Conservation (phyloP, 1,140 invertebrate genomes). For the Delia radicum region DNA sequence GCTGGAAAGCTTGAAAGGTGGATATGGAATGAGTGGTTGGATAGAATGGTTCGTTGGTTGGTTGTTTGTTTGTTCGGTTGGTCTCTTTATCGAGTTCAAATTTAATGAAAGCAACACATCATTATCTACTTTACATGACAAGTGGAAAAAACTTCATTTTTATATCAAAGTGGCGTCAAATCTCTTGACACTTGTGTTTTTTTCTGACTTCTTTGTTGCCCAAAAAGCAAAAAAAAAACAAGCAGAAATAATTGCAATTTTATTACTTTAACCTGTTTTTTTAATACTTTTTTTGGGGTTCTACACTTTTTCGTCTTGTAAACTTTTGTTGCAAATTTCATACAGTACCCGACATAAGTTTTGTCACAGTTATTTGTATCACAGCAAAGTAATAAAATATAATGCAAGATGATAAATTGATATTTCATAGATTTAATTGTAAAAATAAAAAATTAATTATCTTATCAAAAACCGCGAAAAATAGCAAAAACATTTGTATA, state of each 20-base stretch:
- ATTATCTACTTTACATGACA: not conserved
- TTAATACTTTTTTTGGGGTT: not conserved
- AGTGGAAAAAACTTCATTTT: not conserved
- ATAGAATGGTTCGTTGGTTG: not conserved
- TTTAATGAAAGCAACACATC: not conserved
- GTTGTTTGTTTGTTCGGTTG: not conserved
- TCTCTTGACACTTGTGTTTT: not conserved
- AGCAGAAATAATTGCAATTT: not conserved
- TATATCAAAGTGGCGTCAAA: not conserved
- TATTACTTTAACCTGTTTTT: slow-evolving; percentile 1
- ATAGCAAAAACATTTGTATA: too few relatives aligned
- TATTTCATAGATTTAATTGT: too few relatives aligned
- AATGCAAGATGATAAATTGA: too few relatives aligned
- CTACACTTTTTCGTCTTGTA: too few relatives aligned
- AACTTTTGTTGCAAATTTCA: too few relatives aligned
- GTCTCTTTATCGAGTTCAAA: not conserved
- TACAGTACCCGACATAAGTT: too few relatives aligned
- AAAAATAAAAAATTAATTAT: too few relatives aligned
- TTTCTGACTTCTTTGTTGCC: not conserved
- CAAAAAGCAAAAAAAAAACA: not conserved
- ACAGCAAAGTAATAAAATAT: too few relatives aligned
- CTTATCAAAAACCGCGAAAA: too few relatives aligned
- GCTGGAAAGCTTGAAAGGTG: not conserved
- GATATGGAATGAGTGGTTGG: not conserved
- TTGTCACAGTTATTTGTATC: too few relatives aligned